Base-by-base conservation (phyloP, 2,888 invertebrate genomes). In the Diaperis boleti region DNA sequence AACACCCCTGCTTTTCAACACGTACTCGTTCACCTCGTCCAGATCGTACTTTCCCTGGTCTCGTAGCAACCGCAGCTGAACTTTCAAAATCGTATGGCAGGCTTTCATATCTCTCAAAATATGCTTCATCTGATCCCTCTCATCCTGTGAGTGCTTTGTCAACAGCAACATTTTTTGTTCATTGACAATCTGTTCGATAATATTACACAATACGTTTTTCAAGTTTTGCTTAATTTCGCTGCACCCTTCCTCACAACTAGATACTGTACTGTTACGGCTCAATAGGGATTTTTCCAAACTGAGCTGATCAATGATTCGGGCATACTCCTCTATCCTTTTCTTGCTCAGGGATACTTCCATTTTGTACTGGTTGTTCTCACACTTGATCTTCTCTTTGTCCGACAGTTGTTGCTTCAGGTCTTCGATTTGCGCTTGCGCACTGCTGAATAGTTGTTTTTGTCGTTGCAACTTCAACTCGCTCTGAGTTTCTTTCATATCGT, bases 111-210 rank as follows among this genome's bases (percentile, higher is more conserved):
- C 37, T 35, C 11, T 50, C 2, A 50, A 7, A 37, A 50, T 17
- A 35, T 17, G 17, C 13, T 50, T 50, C n/a, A 37, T 37, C 14
- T 35, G 8, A 13, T 50, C 50, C 20, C 50, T 35, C 33, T 37
- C 10, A n/a, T 37, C 50, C 14, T 35, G 50, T 1, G 50, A 37
- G 8, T 50, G 50, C 8, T 10, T 10, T 2, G 8, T 11, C 1
- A 35, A 15, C 10, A 50, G 20, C 11, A 50, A 13, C n/a, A 13
- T 17, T 11, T 50, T 50, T 33, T 50, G 37, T 22, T 50, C 50
- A 14, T 10, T 35, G 18, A 50, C 37, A 14, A 37, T 11, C 13
- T 37, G 29, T 10, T 50, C 50, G 1, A 37, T 50, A 22, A 50
- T 35, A 37, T 17, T 35, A 17, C 20, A 13, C 18, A 50, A 50